Evolutionary conservation across 2,888 invertebrate genomes (phyloP), one percentile per base, ranked within the genome.

Genomic region (Ectropis crepuscularia): DNA sequence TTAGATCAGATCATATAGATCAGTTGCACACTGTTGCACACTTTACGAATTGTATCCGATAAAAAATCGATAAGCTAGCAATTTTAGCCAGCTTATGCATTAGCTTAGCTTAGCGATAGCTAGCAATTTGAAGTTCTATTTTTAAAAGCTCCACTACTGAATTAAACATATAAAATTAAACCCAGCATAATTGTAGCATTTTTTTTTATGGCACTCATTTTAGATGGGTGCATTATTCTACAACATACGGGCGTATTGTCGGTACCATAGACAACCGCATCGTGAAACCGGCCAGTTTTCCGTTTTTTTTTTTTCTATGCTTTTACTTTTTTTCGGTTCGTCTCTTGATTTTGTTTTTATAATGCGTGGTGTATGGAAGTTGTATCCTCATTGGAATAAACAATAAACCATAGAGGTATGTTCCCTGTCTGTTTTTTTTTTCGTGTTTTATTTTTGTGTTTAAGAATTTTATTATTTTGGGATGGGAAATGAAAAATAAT

Each of bases 231-330:
- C 53, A 53, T 58, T 62, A 63, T 63, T 53, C 49, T 58, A 57
- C 57, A 51, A 39, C 61, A 82, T 82, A 81, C 77, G 82, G 82
- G 82, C 61, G 65, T 69, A 82, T 81, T 82, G 80, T 80, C 73
- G 75, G 67, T 68, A 68, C 55, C 75, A 78, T 76, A 79, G 74
- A 77, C 71, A 70, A 77, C 82, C 81, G 70, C 80, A 55, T 60
- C 65, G 67, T 67, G 67, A 68, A 70, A 64, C 51, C 67, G 67
- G 71, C 69, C 48, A 49, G 68, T 53, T 65, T 62, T 67, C 55
- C n/a, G n/a, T 37, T 50, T 50, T 50, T 49, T 45, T 39, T 51
- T 51, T 42, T 55, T 55, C 54, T 61, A 61, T 68, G 61, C 12
- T 43, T 66, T 58, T 65, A 63, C 59, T 60, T 63, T 61, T 53